phyloP scores from a whole-genome alignment of 2,113 vertebrate genomes.

The Chaetodon trifascialis region DNA sequence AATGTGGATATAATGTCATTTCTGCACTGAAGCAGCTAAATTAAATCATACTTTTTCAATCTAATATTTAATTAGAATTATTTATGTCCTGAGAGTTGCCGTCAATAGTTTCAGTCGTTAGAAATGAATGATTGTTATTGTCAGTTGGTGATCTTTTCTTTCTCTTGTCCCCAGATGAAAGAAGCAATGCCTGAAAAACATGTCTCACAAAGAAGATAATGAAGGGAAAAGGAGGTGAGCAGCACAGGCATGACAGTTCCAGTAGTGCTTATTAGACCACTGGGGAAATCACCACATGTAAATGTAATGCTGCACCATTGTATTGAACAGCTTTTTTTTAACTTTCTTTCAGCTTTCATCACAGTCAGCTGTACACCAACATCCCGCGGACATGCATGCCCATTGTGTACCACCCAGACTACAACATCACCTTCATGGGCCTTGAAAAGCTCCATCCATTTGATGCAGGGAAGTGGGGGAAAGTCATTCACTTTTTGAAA shows the following conservation, averaged over 20 bases:
- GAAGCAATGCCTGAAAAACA: conserved; percentile 72
- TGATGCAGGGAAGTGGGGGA: conserved; percentile 97
- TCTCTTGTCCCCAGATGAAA: conserved; percentile 60
- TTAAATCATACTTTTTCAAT: background rate
- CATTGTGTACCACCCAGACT: conserved; percentile 93
- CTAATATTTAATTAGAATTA: background rate
- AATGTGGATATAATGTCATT: accelerated
- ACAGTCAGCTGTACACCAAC: conserved; percentile 86
- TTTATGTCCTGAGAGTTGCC: background rate
- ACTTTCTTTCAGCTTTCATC: conserved; percentile 84
- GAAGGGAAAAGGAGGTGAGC: conserved; percentile 71
- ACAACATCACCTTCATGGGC: conserved; percentile 98
- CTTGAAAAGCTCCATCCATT: conserved; percentile 97
- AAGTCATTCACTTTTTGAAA: conserved; percentile 94
- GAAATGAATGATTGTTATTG: background rate
- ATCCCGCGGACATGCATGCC: conserved; percentile 87
- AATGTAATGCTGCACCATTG: conserved; percentile 4
- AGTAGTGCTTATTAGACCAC: conserved; percentile 12
- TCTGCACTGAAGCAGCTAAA: background rate
- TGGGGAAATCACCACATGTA: conserved; percentile 22
- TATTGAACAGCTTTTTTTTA: background rate
- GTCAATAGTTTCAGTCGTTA: background rate
- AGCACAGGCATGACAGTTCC: conserved; percentile 2
- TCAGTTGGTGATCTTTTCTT: background rate
- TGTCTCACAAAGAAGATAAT: conserved; percentile 79